Base-by-base conservation (phyloP, 2,797 vertebrate genomes). In the Diplodus sargus region DNA sequence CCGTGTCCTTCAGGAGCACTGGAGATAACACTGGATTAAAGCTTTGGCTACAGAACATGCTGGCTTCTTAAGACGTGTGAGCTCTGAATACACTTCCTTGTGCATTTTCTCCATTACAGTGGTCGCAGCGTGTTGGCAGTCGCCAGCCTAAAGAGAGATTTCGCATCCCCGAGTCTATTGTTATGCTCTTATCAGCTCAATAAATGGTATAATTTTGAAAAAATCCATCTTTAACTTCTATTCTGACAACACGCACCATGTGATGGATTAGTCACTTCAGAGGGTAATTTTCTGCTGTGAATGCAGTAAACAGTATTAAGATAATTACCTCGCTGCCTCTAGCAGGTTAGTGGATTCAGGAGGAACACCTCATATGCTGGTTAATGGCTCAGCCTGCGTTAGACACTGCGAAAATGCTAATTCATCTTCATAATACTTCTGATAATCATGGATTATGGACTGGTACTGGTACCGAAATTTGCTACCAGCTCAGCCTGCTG, bases 271-370 rank as follows among this genome's bases (percentile, higher is more conserved):
- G 86, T 81, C 77, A 62, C 79, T 84, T 85, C 71, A 79, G 65
- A 81, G 59, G 74, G 70, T 80, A 67, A 84, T 88, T 87, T 86
- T 86, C 81, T 89, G 72, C 85, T 65, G 69, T 70, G 81, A 79
- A 83, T 74, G 80, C 83, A 76, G 76, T 80, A 86, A 89, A 84
- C 75, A 66, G 67, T 66, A 82, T 86, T 87, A 77, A 78, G 84
- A 89, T 85, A 88, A 91, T 91, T 86, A 87, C 72, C 82, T 69
- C 20, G 63, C 84, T 57, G 78, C 86, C 60, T 89, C 34, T 1
- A 75, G 84, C 79, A 78, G 85, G 51, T 75, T 76, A 56, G 65
- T 64, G 57, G 74, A 75, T 78, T 59, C 72, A 53, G 47, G n/a
- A 67, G 30, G 23, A 79, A 65, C 23, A 56, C 23, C 20, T 71